Evolutionary conservation across 2,113 vertebrate species (phyloP).

Genomic region (Barnardius zonarius): DNA sequence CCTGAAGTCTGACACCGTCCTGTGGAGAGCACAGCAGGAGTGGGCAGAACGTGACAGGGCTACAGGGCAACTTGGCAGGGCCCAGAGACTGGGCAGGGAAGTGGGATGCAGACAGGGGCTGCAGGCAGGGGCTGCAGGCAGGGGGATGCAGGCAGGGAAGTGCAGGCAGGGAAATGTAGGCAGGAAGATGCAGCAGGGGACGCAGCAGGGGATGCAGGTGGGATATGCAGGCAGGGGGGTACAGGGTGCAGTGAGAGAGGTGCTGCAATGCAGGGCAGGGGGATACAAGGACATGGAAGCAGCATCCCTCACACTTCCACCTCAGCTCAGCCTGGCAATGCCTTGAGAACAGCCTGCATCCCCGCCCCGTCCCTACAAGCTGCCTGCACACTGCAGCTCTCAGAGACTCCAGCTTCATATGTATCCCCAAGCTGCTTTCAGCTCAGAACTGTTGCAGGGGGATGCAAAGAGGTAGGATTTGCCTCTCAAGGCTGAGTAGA

Average conservation of each 20-base stretch:
- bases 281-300: rapidly evolving
- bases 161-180: too few species aligned
- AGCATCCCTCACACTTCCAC: neutral
- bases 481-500: neutral
- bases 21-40: neutral
- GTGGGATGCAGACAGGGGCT: neutral
- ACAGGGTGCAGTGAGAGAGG: neutral
- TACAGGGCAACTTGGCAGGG: too few species aligned
- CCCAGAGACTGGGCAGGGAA: neutral
- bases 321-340: neutral
- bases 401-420: neutral
- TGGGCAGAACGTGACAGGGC: neutral
- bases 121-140: too few species aligned
- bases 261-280: neutral
- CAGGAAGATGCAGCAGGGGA: too few species aligned
- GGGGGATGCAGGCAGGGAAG: too few species aligned
- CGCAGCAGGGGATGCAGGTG: neutral
- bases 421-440: neutral
- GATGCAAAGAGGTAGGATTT: neutral
- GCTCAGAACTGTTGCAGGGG: neutral
- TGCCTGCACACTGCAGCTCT: neutral
- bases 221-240: too few species aligned
- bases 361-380: neutral
- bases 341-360: neutral
- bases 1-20: neutral